Evolutionary conservation across 2,113 vertebrate genomes (phyloP), one percentile per base, ranked within the genome.

Genomic region (Misgurnus mizolepis): DNA sequence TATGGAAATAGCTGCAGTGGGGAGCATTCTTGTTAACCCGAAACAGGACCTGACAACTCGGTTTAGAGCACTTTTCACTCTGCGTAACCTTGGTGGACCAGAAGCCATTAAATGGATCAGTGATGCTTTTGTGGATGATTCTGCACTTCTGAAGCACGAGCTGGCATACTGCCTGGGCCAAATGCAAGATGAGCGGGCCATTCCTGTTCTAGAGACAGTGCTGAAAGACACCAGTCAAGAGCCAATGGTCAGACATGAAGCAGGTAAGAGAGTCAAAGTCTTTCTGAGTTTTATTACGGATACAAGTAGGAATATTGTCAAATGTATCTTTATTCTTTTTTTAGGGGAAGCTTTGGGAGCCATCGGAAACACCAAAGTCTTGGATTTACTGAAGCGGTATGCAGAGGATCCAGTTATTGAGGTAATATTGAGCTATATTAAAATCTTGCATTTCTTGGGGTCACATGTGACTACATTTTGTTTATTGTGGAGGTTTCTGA

Each of bases 241-340:
- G 72, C 93, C 97, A 2, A 98, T 99, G 96, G 97, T 98, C 80
- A 88, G 97, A 41, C 97, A 99, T 0, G 98, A 99, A 90, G 98
- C 98, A 5, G 98, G 98, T 98, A 18, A 17, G n/a, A 58, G 55
- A 58, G 17, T 7, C 17, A 18, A 18, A 58, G 17, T 58, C 55
- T 58, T n/a, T 4, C 6, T 56, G 6, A n/a, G 15, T 18, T 58
- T n/a, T 58, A 14, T 14, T 15, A 53, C 8, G 17, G 55, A 7
- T 58, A 5, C 3, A 18, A 15, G 4, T 53, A 15, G 50, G 4
- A 53, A 3, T 53, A 15, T 15, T 58, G 55, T 58, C 17, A 18
- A 7, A 47, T 18, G 2, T 7, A 62, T n/a, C 39, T 41, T 55
- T 14, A 27, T 11, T 11, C n/a, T 2, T 69, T 15, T 61, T 78